phyloP scores from a whole-genome alignment of 2,888 invertebrate genomes.

The Pharmacophagus antenor region DNA sequence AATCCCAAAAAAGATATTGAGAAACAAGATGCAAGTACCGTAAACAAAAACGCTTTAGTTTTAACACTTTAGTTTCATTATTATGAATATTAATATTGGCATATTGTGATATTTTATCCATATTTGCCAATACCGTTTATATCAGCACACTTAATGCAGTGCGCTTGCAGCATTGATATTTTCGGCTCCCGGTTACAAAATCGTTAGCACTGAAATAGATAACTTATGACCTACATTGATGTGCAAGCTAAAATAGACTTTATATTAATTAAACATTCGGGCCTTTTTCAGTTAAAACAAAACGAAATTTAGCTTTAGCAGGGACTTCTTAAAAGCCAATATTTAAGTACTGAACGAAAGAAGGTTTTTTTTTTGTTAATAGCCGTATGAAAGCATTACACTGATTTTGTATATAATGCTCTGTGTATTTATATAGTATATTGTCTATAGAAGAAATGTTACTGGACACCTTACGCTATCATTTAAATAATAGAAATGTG shows the following conservation, averaged over 20 bases:
- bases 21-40: too few relatives aligned
- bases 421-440: not conserved
- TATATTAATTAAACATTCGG: slow-evolving; percentile 34
- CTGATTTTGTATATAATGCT: not conserved
- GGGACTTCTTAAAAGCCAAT: slow-evolving; percentile 30
- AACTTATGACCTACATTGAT: slow-evolving; percentile 66
- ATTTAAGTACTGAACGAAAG: slow-evolving; percentile 24
- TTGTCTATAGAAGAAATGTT: too few relatives aligned
- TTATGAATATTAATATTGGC: not conserved
- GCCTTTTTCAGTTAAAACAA: not conserved
- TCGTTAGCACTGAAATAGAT: slow-evolving; percentile 66
- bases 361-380: slow-evolving; percentile 7
- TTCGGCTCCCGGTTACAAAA: slow-evolving; percentile 63
- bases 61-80: not conserved
- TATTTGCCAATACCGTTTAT: slow-evolving; percentile 44
- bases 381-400: not conserved
- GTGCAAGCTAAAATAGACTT: slow-evolving; percentile 41
- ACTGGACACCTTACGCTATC: too few relatives aligned
- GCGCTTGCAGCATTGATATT: slow-evolving; percentile 64
- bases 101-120: slow-evolving; percentile 32
- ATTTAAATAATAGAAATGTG: too few relatives aligned
- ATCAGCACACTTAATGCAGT: slow-evolving; percentile 52
- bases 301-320: slow-evolving; percentile 7
- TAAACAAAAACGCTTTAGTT: too few relatives aligned
- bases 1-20: too few relatives aligned